Conservation (phyloP, 64 coral and sea anemone genomes). For the Dendronephthya gigantea region DNA sequence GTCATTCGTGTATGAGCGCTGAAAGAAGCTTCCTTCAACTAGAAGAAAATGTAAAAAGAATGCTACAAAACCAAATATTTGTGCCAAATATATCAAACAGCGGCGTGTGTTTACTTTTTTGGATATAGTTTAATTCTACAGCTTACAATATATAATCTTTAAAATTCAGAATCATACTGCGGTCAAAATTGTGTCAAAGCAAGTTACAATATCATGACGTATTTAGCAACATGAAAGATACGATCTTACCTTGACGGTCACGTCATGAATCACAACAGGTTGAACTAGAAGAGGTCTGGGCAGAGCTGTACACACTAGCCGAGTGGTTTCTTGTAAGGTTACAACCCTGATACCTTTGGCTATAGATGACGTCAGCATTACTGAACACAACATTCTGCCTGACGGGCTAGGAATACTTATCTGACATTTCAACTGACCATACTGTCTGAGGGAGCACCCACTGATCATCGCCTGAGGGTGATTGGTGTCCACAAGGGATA, state of each 20-base stretch:
- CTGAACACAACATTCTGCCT: neutral
- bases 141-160: no score
- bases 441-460: neutral
- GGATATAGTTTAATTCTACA: no score
- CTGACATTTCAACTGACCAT: neutral
- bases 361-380: neutral
- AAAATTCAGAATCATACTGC: no score
- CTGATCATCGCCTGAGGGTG: neutral
- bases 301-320: neutral
- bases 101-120: no score
- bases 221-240: neutral
- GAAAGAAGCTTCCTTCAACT: neutral
- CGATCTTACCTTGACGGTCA: neutral
- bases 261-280: neutral
- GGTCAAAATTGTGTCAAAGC: no score
- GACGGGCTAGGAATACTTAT: neutral
- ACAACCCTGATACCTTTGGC: neutral
- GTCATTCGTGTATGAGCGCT: neutral
- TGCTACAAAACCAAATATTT: neutral
- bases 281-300: constrained; percentile 9
- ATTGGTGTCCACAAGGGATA: neutral
- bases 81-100: neutral
- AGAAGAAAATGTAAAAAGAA: neutral
- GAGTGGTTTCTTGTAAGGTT: neutral
- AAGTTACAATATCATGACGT: neutral